These are phyloP conservation scores for Oostethus manadensis DNA, from an alignment of 2,113 vertebrate species.

Conservation along the genomic window DNA sequence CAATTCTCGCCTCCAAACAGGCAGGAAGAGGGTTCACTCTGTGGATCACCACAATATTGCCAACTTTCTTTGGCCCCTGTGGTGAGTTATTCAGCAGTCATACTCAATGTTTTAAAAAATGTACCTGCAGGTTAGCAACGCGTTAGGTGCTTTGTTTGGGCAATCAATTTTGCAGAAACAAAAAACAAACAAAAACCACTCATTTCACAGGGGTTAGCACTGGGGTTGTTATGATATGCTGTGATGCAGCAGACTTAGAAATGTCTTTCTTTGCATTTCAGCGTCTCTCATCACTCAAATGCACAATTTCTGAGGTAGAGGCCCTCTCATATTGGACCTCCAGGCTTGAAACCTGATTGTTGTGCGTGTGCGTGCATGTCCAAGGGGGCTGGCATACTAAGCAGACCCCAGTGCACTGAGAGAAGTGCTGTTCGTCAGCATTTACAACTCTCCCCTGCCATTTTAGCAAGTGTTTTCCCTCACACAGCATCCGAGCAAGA, in stretches of 20 bases:
- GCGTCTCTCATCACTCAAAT: not conserved
- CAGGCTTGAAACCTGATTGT: no score
- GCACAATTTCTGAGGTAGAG: not conserved
- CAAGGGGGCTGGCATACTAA: slow-evolving; percentile 51
- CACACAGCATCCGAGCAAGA: slow-evolving; percentile 24
- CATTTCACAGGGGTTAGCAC: not conserved
- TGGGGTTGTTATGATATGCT: not conserved
- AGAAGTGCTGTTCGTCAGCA: slow-evolving; percentile 64
- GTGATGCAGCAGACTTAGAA: not conserved
- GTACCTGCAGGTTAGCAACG: no score
- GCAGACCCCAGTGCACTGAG: slow-evolving; percentile 57
- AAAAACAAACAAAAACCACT: no score
- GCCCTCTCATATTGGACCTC: not conserved
- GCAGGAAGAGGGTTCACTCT: no score
- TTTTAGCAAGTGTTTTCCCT: slow-evolving; percentile 40
- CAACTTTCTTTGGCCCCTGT: no score
- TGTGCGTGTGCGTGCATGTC: slow-evolving; percentile 9
- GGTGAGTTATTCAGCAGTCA: no score
- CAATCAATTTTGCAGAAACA: no score
- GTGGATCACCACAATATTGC: no score
- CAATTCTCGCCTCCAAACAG: no score
- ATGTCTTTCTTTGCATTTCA: not conserved
- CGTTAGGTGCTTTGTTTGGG: no score
- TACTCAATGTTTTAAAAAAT: no score
- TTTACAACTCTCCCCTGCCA: slow-evolving; percentile 47